Base-by-base conservation (phyloP, 2,888 invertebrate genomes). In the Onchidella celtica region DNA sequence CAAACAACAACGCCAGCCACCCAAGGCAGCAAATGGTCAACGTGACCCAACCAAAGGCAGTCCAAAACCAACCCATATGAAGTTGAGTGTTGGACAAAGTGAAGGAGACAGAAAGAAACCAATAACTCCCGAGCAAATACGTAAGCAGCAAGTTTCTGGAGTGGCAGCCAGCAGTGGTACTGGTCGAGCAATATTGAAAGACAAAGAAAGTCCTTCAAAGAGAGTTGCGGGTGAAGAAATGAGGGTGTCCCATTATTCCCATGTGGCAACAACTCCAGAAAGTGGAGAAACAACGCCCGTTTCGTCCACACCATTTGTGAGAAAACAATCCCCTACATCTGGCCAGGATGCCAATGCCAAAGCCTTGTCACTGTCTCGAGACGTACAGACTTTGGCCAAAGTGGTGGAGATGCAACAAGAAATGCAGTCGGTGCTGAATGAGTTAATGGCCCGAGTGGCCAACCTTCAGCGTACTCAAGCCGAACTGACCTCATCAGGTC, bases 391-490 rank as follows among this genome's bases (percentile, higher is more conserved):
- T 27, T 14, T 81, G 32, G n/a, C 40, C 36, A 69, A 55, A 6
- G 47, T 91, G 34, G 61, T 83, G 9, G 82, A 87, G 61, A 70
- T 86, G 66, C 90, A 90, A 81, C 83, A 87, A 47, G 89, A 91
- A 36, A 89, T 88, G 11, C 87, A 87, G 11, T 65, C 70, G 9
- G 78, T 86, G 11, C 72, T 90, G 55, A 83, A 87, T 57, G 82
- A 83, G 2, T 77, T 91, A 29, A 87, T 89, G 78, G 78, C 82
- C 68, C 89, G 89, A 69, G 68, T 90, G 9, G 63, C 78, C 17
- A 57, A 34, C 3, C 4, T 89, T 38, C 84, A 88, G 57, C 79
- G 81, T n/a, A 65, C 78, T 9, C 65, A 61, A 32, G 68, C 61
- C n/a, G 38, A 69, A n/a, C 57, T 40, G 32, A 29, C 2, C 0